These are phyloP conservation scores for Bucorvus abyssinicus DNA, from an alignment of 2,797 vertebrate species.

Conservation along the genomic window DNA sequence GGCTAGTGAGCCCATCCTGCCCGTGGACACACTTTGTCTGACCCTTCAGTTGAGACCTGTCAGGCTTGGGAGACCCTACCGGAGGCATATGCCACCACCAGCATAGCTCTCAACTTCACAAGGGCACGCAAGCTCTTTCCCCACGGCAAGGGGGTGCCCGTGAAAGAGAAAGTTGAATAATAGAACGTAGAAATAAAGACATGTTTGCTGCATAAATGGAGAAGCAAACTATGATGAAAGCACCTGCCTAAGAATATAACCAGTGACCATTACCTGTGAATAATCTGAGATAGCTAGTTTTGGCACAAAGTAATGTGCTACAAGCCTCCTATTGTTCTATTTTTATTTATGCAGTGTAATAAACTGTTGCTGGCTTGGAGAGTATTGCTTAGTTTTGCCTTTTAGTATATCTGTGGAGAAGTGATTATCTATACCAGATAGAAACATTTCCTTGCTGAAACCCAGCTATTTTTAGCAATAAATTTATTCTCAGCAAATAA, in stretches of 20 bases:
- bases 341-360: background rate
- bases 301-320: background rate
- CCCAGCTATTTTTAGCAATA: background rate
- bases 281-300: background rate
- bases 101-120: too few relatives aligned
- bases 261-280: background rate
- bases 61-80: too few relatives aligned
- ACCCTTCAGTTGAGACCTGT: too few relatives aligned
- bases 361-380: background rate
- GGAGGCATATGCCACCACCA: too few relatives aligned
- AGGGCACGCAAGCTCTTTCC: too few relatives aligned
- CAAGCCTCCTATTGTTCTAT: background rate
- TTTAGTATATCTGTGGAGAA: background rate
- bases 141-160: too few relatives aligned
- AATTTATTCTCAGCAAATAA: background rate
- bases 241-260: accelerated
- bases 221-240: background rate
- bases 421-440: background rate
- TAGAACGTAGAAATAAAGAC: too few relatives aligned
- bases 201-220: background rate
- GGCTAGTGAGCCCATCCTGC: too few relatives aligned
- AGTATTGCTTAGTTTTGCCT: background rate
- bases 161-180: background rate
- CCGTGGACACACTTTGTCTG: too few relatives aligned
- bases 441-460: background rate